Percentiles rank a stretch among this genome's conserved stretches.
phyloP scores from a whole-genome alignment of 1,140 invertebrate genomes.

The Apis dorsata region DNA sequence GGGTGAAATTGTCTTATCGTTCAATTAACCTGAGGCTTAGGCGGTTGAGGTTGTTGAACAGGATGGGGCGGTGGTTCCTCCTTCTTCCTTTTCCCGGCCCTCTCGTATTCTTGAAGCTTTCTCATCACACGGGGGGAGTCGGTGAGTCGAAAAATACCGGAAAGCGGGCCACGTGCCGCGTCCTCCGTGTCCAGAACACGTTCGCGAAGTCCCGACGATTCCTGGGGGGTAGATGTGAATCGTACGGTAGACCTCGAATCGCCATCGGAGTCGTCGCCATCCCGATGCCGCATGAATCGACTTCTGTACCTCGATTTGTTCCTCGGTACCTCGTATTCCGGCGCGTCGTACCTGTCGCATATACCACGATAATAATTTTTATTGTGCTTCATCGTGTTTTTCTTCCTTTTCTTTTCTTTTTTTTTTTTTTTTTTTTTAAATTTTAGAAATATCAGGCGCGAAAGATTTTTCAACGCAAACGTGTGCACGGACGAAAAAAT shows the following conservation, averaged over 20 bases:
- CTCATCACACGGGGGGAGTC: slow-evolving; percentile 94
- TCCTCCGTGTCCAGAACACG: slow-evolving; percentile 94
- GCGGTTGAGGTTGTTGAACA: slow-evolving; percentile 75
- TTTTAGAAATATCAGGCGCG: too few relatives aligned
- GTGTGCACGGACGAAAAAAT: background rate
- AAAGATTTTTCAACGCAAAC: too few relatives aligned
- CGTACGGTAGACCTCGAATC: slow-evolving; percentile 74
- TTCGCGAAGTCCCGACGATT: slow-evolving; percentile 81
- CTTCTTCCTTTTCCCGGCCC: slow-evolving; percentile 86
- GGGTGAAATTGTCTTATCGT: background rate
- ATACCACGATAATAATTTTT: background rate
- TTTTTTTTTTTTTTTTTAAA: too few relatives aligned
- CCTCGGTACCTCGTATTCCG: slow-evolving; percentile 77
- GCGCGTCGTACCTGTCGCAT: slow-evolving; percentile 73
- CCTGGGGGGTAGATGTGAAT: slow-evolving; percentile 73
- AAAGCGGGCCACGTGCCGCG: slow-evolving; percentile 91
- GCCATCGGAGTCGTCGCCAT: slow-evolving; percentile 79
- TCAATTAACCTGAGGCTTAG: slow-evolving; percentile 79
- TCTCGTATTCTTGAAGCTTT: slow-evolving; percentile 90
- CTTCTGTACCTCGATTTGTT: slow-evolving; percentile 81
- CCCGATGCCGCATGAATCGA: slow-evolving; percentile 81
- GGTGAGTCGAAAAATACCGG: slow-evolving; percentile 92
- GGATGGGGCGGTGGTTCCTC: slow-evolving; percentile 82
- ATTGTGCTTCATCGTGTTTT: background rate
- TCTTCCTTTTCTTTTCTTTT: background rate